A percentile compares a stretch with the other conserved stretches of the same genome.
Conservation (phyloP, 2,113 vertebrate species). For the Recurvirostra avosetta region DNA sequence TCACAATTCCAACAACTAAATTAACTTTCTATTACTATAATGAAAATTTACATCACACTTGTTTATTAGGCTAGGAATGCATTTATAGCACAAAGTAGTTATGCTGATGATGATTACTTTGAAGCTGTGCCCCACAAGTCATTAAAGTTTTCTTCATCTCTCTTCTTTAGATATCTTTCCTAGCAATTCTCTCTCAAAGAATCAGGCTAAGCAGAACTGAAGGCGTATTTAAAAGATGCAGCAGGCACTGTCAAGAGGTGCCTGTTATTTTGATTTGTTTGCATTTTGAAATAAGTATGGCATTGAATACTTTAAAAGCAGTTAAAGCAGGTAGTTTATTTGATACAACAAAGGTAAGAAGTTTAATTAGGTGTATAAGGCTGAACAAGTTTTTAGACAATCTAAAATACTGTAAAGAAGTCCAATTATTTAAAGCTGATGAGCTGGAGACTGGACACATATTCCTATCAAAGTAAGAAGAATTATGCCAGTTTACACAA, state of each 20-base stretch:
- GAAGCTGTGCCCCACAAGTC: neutral
- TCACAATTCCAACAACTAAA: neutral
- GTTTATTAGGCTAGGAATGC: conserved; percentile 7
- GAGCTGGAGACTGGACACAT: neutral
- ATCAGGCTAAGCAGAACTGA: neutral
- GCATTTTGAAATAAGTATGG: neutral
- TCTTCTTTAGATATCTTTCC: neutral
- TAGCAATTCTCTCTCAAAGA: neutral
- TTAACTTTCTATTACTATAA: neutral
- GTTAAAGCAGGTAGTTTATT: neutral
- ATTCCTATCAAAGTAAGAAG: neutral
- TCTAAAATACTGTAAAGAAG: neutral
- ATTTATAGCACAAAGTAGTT: neutral
- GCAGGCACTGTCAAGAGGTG: neutral
- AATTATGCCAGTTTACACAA: neutral
- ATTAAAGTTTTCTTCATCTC: neutral
- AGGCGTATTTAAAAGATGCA: neutral
- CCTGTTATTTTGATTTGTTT: neutral
- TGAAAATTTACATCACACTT: neutral
- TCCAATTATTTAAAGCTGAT: too few species aligned
- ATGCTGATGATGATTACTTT: neutral
- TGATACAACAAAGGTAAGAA: neutral
- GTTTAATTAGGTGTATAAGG: neutral
- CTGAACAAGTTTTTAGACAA: neutral
- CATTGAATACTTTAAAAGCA: neutral